Evolutionary conservation across 2,888 invertebrate species (phyloP), one percentile per base, ranked within the genome.

Genomic region (Apomyelois bistriatella): DNA sequence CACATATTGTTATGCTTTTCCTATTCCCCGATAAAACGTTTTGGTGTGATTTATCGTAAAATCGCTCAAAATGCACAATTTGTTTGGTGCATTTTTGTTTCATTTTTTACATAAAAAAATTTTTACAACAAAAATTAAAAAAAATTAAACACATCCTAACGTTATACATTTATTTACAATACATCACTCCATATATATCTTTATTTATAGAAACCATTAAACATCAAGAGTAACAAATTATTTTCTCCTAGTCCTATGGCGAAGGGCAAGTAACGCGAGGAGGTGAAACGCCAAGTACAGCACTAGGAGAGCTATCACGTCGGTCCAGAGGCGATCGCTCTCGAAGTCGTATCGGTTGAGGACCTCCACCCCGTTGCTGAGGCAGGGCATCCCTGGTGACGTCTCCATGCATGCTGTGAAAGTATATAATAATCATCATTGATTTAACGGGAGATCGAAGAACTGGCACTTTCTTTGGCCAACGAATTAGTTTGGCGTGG

Each of bases 281-380:
- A 93, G 65, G 74, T 97, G 95, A 80, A 97, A 96, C 41, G 83
- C 68, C 28, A 93, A 67, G 72, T 94, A 95, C 0, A 96, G 85
- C 6, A 91, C 71, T 43, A 93, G 59, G 82, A 97, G 93, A 1
- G 93, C 93, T 55, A 92, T 68, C 46, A 96, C 85, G 77, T 97
- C 94, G 1, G 82, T 74, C 82, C 92, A 91, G 35, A 96, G 90
- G 69, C 94, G 91, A 37, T 75, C 80, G 54, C 90, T 91, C 0
- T 91, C 80, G 79, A 97, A 97, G 79, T 95, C 95, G 72, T 94
- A 96, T 55, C 92, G 92, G 36, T 92, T 91, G 41, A 97, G 85
- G 0, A 97, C 96, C 67, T 94, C 93, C 15, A 90, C 84, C 0
- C 96, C 97, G 1, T 92, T 92, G 56, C 90, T 92, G 48, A 96